These are phyloP conservation scores for Bubo blakistoni DNA, from an alignment of 2,113 vertebrate genomes.

Conservation along the genomic window DNA sequence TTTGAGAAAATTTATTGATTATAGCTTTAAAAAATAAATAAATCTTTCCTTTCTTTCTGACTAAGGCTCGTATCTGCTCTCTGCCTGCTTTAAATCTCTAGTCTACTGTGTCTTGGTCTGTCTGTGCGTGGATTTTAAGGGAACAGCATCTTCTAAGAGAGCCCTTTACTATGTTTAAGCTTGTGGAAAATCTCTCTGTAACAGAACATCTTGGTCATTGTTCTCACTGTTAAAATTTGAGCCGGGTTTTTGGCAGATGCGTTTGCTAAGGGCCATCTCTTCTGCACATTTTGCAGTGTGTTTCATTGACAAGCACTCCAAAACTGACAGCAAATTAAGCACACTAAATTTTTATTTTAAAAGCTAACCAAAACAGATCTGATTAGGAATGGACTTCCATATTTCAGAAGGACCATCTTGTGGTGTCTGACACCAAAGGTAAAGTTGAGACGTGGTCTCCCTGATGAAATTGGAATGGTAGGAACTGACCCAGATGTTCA, in stretches of 20 bases:
- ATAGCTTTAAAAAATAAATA: conserved; percentile 58
- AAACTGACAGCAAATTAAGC: background rate
- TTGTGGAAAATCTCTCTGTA: conserved; percentile 53
- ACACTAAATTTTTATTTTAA: background rate
- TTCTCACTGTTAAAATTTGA: conserved; percentile 54
- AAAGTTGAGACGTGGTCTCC: background rate
- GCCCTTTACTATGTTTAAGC: conserved; percentile 23
- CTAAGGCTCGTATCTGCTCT: conserved; percentile 71
- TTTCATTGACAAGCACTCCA: background rate
- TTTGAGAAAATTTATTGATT: conserved; percentile 84
- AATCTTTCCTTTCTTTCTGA: conserved; percentile 71
- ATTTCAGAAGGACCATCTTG: background rate
- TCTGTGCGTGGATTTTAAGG: conserved; percentile 51
- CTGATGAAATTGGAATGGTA: background rate
- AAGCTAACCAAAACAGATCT: background rate
- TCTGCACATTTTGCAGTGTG: background rate
- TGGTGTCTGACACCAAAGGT: background rate
- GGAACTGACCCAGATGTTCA: background rate
- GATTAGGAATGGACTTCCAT: background rate
- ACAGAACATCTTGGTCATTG: conserved; percentile 58
- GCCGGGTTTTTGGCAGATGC: conserved; percentile 15
- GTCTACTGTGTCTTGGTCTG: conserved; percentile 81
- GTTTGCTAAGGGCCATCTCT: background rate
- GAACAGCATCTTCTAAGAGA: conserved; percentile 38
- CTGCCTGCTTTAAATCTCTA: conserved; percentile 77